Base-by-base conservation (phyloP, 2,113 vertebrate genomes). In the Sula dactylatra region DNA sequence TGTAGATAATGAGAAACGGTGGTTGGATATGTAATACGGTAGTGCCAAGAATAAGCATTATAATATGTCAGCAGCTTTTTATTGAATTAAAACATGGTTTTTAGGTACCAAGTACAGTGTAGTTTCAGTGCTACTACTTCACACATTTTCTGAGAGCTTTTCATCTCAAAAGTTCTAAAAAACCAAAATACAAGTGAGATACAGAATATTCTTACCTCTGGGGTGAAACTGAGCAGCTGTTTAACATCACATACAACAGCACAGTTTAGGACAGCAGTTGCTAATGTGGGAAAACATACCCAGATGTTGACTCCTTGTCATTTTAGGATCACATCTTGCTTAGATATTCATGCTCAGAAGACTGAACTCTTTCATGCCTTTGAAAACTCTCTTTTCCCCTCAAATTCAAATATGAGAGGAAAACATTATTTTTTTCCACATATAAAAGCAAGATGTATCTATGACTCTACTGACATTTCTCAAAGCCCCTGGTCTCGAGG, bases 291-390 rank as follows among this genome's bases (percentile, higher is more conserved):
- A 95, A 97, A 97, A 96, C 86, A 90, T 87, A 96, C 91, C 95
- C 96, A 97, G 94, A 97, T 95, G 95, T 96, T 97, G 95, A 94
- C 94, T 97, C 80, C 88, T 94, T 96, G 97, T 95, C 86, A 69
- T 82, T 93, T 94, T 59, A 91, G 32, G 65, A 96, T 89, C 92
- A 97, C 81, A 92, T 96, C 80, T 95, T 96, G 83, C 86, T 95
- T 96, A 94, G 88, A 96, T 95, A 94, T 89, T 94, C 62, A 58
- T 72, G 49, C 38, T 94, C 81, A 89, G 81, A 96, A 94, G 77
- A 82, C 44, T 65, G 61, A 87, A 93, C 62, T 81, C 78, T 94
- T 92, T 86, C 64, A 88, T 93, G 93, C 47, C 55, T 94, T 97
- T 82, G 85, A 94, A 96, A 97, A 82, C 65, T 91, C 73, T 85